Evolutionary conservation across 2,888 invertebrate species (phyloP), one percentile per base, ranked within the genome.

Genomic region (Drosophila trichaetosa): DNA sequence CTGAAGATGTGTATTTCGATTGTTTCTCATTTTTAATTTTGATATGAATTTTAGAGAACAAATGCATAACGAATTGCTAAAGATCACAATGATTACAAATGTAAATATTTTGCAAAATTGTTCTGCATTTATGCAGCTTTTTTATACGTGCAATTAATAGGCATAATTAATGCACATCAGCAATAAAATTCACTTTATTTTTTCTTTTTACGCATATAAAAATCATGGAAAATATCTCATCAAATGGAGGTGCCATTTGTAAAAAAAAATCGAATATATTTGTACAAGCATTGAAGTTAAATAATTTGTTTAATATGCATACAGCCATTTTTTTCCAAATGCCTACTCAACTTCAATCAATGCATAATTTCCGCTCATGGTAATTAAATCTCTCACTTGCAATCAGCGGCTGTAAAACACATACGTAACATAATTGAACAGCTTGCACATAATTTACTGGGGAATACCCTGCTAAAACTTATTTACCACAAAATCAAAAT

Each of bases 321-420:
- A 54, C 51, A 4, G 8, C 29, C 8, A 4, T 10, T 21, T 38
- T 61, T 63, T 57, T 42, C n/a, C 36, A 42, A 61, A 18, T 56
- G 21, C 21, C n/a, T 34, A n/a, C 57, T 40, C 36, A 36, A 36
- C 36, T 11, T 60, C 79, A 85, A 88, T 88, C 80, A 83, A 88
- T 77, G 68, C 58, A 73, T 82, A 67, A 85, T 88, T 85, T 85
- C 77, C 86, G 57, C 38, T 33, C 24, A 10, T 42, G 4, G 34
- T 73, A 88, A 87, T 85, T 85, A 77, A 82, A 88, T 73, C 65
- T 53, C 59, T 38, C 24, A 31, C 56, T 53, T 46, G 49, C 69
- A 74, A 68, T 61, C 71, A 72, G 34, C 42, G 31, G 24, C 51
- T 13, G 16, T 38, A 27, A 56, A 57, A 11, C 7, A n/a, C 1